Conservation (phyloP, 2,888 invertebrate genomes). For the Sphinx pinastri region DNA sequence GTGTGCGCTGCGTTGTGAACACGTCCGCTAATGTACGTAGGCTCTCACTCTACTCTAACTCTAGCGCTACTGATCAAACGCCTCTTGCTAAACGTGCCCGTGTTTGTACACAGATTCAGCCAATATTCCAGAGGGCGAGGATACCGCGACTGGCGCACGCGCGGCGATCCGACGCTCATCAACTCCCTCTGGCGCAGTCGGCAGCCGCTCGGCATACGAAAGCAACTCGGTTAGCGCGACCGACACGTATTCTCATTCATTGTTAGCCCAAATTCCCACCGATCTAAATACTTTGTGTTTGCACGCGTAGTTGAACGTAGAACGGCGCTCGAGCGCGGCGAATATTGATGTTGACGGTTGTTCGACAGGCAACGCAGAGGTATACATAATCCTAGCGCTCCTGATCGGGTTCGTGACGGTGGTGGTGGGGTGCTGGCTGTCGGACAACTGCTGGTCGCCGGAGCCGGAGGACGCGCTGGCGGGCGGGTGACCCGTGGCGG, state of each 20-base stretch:
- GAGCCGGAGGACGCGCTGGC: constrained; percentile 87
- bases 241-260: constrained; percentile 10
- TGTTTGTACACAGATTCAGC: constrained; percentile 80
- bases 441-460: constrained; percentile 91
- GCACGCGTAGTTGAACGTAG: neutral
- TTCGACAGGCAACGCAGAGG: constrained; percentile 88
- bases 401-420: constrained; percentile 89
- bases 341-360: constrained; percentile 22
- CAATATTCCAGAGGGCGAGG: constrained; percentile 85
- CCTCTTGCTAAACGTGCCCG: constrained; percentile 36
- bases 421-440: constrained; percentile 90
- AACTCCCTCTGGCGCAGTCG: constrained; percentile 89
- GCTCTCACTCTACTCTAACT: constrained; percentile 3
- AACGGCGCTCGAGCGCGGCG: no score
- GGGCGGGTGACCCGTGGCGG: constrained; percentile 88
- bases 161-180: constrained; percentile 88
- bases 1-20: constrained; percentile 24
- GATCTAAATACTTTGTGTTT: neutral
- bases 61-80: no score
- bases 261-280: neutral
- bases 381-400: constrained; percentile 89
- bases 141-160: constrained; percentile 88
- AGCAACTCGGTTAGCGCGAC: constrained; percentile 83
- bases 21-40: constrained; percentile 28
- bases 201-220: constrained; percentile 88